These are phyloP conservation scores for Hydropotes inermis DNA, from an alignment of 2,113 vertebrate genomes.

Conservation along the genomic window DNA sequence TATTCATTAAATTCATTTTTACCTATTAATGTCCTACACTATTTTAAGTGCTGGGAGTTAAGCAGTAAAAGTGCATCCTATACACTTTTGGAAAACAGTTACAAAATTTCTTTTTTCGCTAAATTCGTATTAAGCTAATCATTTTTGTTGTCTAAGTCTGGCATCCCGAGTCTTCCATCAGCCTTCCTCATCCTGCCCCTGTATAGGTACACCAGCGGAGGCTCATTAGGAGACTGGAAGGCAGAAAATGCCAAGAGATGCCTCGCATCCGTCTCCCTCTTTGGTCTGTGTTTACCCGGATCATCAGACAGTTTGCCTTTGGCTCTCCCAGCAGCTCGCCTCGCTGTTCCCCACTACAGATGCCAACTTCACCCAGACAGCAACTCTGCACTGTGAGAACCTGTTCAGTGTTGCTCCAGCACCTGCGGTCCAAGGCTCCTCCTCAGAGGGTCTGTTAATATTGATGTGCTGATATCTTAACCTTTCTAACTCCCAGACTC, in stretches of 20 bases:
- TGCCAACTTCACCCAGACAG: background rate
- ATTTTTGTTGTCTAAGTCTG: background rate
- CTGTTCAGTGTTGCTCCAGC: background rate
- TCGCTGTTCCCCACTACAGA: background rate
- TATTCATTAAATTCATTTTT: background rate
- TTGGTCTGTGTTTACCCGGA: background rate
- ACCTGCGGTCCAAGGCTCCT: background rate
- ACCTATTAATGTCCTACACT: background rate
- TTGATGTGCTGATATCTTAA: too few species aligned
- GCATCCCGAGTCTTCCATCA: background rate
- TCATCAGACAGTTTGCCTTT: background rate
- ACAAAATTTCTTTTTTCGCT: background rate
- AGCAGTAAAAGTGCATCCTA: background rate
- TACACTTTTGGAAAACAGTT: background rate
- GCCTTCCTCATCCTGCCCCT: background rate
- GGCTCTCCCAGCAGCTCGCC: background rate
- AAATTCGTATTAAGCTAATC: background rate
- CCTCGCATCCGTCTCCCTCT: background rate
- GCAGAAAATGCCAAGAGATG: background rate
- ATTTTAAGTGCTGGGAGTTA: background rate
- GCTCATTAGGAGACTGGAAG: background rate
- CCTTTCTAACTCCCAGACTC: background rate
- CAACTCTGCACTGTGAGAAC: background rate
- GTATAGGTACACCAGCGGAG: background rate
- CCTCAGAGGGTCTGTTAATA: background rate